phyloP scores from a whole-genome alignment of 2,888 invertebrate species.

The Protonemura montana region DNA sequence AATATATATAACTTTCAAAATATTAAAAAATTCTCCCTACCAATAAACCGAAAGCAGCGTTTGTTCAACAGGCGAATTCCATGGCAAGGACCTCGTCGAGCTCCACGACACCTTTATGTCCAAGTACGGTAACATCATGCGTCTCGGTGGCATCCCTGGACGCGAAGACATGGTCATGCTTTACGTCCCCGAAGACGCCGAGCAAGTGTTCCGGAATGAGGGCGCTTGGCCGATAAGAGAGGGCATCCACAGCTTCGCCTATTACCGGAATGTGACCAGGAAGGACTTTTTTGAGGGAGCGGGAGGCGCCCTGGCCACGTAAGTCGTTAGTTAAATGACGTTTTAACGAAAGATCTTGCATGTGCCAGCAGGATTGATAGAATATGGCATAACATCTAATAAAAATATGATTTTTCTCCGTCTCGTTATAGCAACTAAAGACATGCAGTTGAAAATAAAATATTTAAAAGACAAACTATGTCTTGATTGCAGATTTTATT shows the following conservation, averaged over 20 bases:
- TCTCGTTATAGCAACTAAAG: too few species aligned
- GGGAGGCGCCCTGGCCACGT: slow-evolving; percentile 54
- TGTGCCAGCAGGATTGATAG: too few species aligned
- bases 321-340: too few species aligned
- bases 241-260: slow-evolving; percentile 33
- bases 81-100: slow-evolving; percentile 48
- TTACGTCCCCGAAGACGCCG: slow-evolving; percentile 40
- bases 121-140: slow-evolving; percentile 37
- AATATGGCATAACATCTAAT: too few species aligned
- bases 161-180: slow-evolving; percentile 29
- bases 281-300: slow-evolving; percentile 56
- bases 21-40: too few species aligned
- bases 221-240: slow-evolving; percentile 31
- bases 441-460: too few species aligned
- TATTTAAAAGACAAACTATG: too few species aligned
- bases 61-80: slow-evolving; percentile 52
- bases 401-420: not conserved
- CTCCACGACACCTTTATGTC: slow-evolving; percentile 41
- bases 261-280: slow-evolving; percentile 35
- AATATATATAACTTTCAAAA: too few species aligned
- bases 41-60: too few species aligned
- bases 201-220: slow-evolving; percentile 33
- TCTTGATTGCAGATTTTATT: too few species aligned
- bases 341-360: too few species aligned
- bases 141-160: slow-evolving; percentile 32